Evolutionary conservation across 1,140 invertebrate species (phyloP).

Genomic region (Atta colombica): DNA sequence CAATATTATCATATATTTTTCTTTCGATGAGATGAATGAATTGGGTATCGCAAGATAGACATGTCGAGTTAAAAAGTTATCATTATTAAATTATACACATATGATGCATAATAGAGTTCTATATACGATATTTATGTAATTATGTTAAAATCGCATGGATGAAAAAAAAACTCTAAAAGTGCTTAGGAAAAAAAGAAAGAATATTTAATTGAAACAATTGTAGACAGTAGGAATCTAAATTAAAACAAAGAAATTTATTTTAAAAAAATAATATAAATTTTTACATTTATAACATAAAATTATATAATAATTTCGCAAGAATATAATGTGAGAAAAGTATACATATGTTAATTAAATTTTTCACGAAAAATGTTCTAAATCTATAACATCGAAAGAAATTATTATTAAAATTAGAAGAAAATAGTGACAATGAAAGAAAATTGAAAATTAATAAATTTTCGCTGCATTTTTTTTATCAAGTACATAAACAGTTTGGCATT

Average conservation of each 20-base stretch:
- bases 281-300: not conserved
- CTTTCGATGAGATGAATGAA: slow-evolving; percentile 26
- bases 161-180: not conserved
- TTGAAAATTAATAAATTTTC: not conserved
- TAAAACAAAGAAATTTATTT: not conserved
- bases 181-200: not conserved
- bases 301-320: not conserved
- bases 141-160: not conserved
- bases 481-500: slow-evolving; percentile 8
- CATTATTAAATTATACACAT: slow-evolving; percentile 37
- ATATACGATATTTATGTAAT: slow-evolving; percentile 19
- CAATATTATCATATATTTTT: slow-evolving; percentile 21
- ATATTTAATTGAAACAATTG: not conserved
- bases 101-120: not conserved
- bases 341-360: not conserved
- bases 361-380: not conserved
- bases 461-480: not conserved
- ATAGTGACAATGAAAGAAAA: not conserved
- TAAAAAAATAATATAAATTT: not conserved
- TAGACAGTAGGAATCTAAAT: not conserved
- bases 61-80: slow-evolving; percentile 4
- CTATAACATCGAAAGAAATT: not conserved
- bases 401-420: not conserved
- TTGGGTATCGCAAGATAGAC: not conserved
- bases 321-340: not conserved